Conservation (phyloP, 2,797 vertebrate species). For the Eulemur coronatus region DNA sequence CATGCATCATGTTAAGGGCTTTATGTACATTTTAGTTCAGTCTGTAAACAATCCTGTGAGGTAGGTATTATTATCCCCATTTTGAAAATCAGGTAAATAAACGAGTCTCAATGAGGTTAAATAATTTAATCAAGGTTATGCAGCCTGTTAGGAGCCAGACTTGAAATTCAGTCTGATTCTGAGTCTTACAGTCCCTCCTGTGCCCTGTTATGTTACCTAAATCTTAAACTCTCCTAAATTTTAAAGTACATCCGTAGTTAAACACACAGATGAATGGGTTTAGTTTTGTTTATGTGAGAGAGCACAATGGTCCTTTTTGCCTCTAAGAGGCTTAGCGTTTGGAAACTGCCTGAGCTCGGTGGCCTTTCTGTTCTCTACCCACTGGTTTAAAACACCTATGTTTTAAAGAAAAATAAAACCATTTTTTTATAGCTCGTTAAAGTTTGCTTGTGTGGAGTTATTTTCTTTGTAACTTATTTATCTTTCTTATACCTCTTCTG, state of each 20-base stretch:
- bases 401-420: neutral
- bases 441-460: neutral
- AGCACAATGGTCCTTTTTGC: neutral
- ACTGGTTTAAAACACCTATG: neutral
- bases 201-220: neutral
- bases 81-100: constrained; percentile 53
- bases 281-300: neutral
- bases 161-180: neutral
- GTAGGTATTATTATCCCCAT: constrained; percentile 39
- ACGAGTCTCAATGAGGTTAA: neutral
- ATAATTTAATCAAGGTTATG: constrained; percentile 26
- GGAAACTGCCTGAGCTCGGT: neutral
- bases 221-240: neutral
- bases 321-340: neutral
- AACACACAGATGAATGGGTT: neutral
- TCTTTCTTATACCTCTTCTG: constrained; percentile 64
- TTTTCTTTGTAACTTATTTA: constrained; percentile 44
- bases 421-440: neutral
- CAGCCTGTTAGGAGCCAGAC: neutral
- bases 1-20: neutral
- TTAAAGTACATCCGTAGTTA: neutral
- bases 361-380: neutral
- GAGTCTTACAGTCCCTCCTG: neutral
- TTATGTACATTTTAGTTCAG: constrained; percentile 20
- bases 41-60: neutral